Evolutionary conservation across 2,797 vertebrate species (phyloP), one percentile per base, ranked within the genome.

Genomic region (Mus caroli): DNA sequence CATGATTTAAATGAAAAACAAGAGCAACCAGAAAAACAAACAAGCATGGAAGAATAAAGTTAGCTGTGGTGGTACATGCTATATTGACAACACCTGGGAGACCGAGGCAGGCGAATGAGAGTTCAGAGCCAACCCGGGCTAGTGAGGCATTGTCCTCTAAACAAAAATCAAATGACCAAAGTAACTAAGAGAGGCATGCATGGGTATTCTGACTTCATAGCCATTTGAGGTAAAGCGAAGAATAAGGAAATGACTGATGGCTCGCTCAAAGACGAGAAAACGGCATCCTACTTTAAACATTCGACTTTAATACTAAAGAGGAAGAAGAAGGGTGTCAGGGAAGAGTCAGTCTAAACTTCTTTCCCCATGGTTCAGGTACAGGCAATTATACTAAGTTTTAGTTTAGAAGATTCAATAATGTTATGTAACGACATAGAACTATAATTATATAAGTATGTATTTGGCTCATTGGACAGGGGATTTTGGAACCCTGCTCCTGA

Each of bases 221-320:
- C 15, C 52, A 83, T 58, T 52, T 62, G 64, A 75, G 83, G 64
- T 46, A 84, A 76, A 6, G 2, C 52, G 13, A 75, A 88, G 43
- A 60, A 85, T 56, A 93, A 58, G 56, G 93, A n/a, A 58, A 95
- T 8, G 15, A 54, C n/a, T 76, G 71, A 43, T 83, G 92, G 14
- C 58, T 34, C 46, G 7, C 52, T 90, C 11, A 64, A 86, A 79
- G 40, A 87, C 31, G 50, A 76, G 94, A 95, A 73, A 89, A 86
- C 37, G 89, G 80, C 83, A 84, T 90, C 88, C 52, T 76, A 86
- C 73, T 95, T 86, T 89, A 92, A 94, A 92, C 34, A 93, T 54
- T 67, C 76, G 89, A 86, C 50, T 83, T 92, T 79, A 54, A 50
- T 20, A 84, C 87, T 60, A 50, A 50, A 50, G 50, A 11, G 50